Evolutionary conservation across 1,140 invertebrate genomes (phyloP), one percentile per base, ranked within the genome.

Genomic region (Eriosoma lanigerum): DNA sequence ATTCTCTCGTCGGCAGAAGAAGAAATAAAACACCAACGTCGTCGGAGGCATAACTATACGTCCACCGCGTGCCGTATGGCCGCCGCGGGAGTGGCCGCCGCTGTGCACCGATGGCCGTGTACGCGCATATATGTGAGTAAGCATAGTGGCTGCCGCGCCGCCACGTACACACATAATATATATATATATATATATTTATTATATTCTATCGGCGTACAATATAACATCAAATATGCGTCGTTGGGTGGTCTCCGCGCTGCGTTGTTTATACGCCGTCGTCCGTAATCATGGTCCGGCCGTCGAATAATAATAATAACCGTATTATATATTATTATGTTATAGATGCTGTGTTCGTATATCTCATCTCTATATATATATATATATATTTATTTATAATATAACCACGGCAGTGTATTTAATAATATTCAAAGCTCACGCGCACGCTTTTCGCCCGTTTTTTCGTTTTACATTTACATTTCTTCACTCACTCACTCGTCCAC

Each of bases 341-440:
- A 38, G 3, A 38, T 38, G 32, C 8, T 8, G 3, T 38, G 32
- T 38, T 8, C 32, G 32, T 38, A 38, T 3, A 38, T n/a, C n/a
- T n/a, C n/a, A n/a, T n/a, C n/a, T n/a, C n/a, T n/a, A n/a, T n/a
- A n/a, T n/a, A n/a, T n/a, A n/a, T n/a, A n/a, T n/a, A n/a, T n/a
- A n/a, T n/a, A n/a, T n/a, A n/a, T n/a, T n/a, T n/a, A n/a, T n/a
- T n/a, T n/a, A 38, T 38, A 38, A 4, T 4, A 38, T 38, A 38
- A 38, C 32, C 32, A 38, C 52, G 26, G 52, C 8, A 4, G 46
- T 21, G 46, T 50, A 21, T 50, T 17, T 48, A 19, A 48, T 32
- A 38, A 48, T 24, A 76, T 58, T 76, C 73, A 76, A 76, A 76
- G 73, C 73, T 76, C 73, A 60, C 73, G 73, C 73, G 73, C 73